phyloP scores from a whole-genome alignment of 2,797 vertebrate species.

The Furcifer pardalis region DNA sequence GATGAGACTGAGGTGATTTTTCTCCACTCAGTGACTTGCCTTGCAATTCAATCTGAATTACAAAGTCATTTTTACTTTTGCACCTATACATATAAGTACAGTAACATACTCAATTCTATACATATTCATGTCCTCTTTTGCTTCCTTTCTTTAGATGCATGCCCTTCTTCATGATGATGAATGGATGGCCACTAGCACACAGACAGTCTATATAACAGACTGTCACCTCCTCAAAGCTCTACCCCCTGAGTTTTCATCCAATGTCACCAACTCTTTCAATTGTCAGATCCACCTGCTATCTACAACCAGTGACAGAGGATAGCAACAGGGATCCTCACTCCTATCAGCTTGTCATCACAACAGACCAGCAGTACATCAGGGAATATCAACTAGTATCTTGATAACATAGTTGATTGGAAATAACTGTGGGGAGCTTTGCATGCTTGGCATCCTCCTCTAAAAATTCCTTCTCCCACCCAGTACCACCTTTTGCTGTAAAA shows the following conservation, averaged over 20 bases:
- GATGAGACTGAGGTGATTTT: no score
- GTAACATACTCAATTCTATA: no score
- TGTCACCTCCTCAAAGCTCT: background rate
- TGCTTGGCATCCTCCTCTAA: background rate
- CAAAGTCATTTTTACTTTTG: no score
- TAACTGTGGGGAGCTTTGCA: background rate
- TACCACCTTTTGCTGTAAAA: background rate
- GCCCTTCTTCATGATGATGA: background rate
- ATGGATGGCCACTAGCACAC: background rate
- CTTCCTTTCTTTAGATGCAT: no score
- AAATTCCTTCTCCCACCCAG: background rate
- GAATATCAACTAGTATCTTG: background rate
- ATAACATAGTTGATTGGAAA: background rate
- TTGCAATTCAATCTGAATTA: no score
- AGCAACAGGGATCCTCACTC: background rate
- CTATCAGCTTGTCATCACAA: background rate
- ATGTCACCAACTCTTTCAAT: background rate
- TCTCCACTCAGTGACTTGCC: no score
- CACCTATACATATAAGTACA: no score
- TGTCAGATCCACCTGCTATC: background rate
- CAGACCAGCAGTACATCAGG: background rate
- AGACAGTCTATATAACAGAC: background rate
- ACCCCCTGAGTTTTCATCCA: background rate
- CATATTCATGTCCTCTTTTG: no score
- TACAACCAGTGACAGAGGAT: background rate